Evolutionary conservation across 2,797 vertebrate species (phyloP), one percentile per base, ranked within the genome.

Genomic region (Myioborus melanocephalus): DNA sequence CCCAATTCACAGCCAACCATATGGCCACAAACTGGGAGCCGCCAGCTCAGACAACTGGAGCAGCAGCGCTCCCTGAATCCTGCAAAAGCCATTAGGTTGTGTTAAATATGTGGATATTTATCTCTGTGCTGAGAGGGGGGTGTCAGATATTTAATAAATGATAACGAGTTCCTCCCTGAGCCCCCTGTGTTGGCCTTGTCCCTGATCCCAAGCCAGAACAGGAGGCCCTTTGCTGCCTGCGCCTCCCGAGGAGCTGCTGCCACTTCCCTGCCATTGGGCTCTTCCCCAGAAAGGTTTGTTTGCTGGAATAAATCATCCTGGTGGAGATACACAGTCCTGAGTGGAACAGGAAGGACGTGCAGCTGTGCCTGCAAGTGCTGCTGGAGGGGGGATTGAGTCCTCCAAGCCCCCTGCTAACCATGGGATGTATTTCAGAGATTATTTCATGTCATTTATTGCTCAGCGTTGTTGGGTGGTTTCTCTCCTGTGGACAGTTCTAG

Each of bases 1-100:
- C 57, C 65, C 65, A 87, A 63, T 95, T 96, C 92, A 83, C 89
- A 97, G 97, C 96, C 97, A 97, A 89, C 92, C 93, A 95, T 50
- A 93, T 94, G 95, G 94, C 91, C 92, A 87, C 32, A 17, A 95
- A 94, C 93, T 85, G 84, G 95, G 90, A 95, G 89, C 55, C 0
- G 80, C 89, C 96, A 92, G 93, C 87, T 91, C 94, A 90, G 94
- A 87, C 82, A 95, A 95, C 79, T 81, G 93, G 90, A 95, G 93
- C 64, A 66, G 46, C 83, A 76, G 78, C 37, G 1, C 73, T 84
- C 83, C 80, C 72, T 76, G 46, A 41, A 28, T 39, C 64, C 96
- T 96, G 93, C 76, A 93, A 97, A 97, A 97, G 8, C 87, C 77
- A 95, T 97, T 76, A 81, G 24, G 6, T 47, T 32, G 26, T 30